Percentiles rank a stretch among this genome's conserved stretches.
Evolutionary conservation across 2,888 invertebrate species (phyloP).

Genomic region (Cephus spinipes): DNA sequence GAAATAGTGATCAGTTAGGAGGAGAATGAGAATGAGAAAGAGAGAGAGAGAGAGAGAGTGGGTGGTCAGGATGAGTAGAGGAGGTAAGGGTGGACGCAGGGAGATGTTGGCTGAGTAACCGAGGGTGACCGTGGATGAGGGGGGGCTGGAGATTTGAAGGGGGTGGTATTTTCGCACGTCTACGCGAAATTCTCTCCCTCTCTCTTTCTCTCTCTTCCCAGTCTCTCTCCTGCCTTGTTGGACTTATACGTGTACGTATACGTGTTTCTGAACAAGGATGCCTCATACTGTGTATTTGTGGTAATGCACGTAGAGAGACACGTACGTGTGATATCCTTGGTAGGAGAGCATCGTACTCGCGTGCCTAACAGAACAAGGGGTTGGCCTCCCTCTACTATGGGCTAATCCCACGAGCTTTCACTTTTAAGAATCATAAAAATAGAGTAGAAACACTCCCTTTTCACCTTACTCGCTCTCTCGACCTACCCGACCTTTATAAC

Average conservation of each 20-base stretch:
- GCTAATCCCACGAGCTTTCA: background rate
- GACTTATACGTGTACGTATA: conserved; percentile 16
- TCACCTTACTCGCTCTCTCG: background rate
- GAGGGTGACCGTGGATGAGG: background rate
- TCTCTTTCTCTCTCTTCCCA: conserved; percentile 5
- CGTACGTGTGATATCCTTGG: background rate
- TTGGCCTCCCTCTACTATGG: background rate
- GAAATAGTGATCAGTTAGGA: conserved; percentile 27
- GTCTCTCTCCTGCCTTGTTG: conserved; percentile 17
- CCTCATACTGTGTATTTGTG: background rate
- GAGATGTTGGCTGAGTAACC: background rate
- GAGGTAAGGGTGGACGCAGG: background rate
- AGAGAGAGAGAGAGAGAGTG: conserved; percentile 21
- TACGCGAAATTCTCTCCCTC: background rate
- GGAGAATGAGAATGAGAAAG: conserved; percentile 35
- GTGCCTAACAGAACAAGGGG: background rate
- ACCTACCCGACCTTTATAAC: background rate
- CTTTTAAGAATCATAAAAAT: background rate
- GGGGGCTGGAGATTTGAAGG: background rate
- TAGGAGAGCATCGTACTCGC: background rate
- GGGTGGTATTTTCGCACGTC: background rate
- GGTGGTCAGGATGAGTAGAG: conserved; percentile 1
- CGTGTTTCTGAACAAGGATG: background rate
- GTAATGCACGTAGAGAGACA: background rate
- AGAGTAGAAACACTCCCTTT: background rate